Evolutionary conservation across 2,797 vertebrate species (phyloP), one percentile per base, ranked within the genome.

Genomic region (Parauchenoglanis ngamensis): DNA sequence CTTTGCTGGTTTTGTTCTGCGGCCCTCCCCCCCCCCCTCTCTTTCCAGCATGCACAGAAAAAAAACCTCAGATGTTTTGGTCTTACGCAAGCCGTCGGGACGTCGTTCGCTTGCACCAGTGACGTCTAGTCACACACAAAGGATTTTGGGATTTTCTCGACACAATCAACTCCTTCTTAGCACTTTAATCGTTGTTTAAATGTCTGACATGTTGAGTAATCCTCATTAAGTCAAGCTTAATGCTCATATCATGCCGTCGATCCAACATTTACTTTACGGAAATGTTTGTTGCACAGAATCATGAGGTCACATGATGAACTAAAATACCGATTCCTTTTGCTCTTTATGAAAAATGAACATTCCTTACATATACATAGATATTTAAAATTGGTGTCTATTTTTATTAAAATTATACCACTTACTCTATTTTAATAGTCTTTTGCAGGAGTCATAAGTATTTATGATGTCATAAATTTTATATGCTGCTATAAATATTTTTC

Each of bases 31-130:
- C 10, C 57, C 4, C n/a, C 23, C 0, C 28, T 0, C 7, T 63
- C 25, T 49, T 49, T 65, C 35, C 40, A 67, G 49, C 31, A 44
- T 4, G 28, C 52, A 31, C 28, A 35, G 1, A 59, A 85, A 83
- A 54, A 73, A 76, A 68, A 84, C 77, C 31, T 89, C 63, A 54
- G 76, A 79, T 86, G 40, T 70, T 88, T 75, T 12, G 25, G 40
- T 3, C 63, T 59, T 57, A 61, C 61, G 46, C 11, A 0, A 78
- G 13, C 63, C 2, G 2, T 40, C 25, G 59, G 49, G 83, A 89
- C 54, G 25, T 85, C 72, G 68, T 77, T 49, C 40, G n/a, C 56
- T 87, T 61, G 83, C 73, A 68, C 78, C 65, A 77, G 21, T 75
- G 63, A 87, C 52, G 21, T 68, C 65, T 59, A 31, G 75, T 52